Evolutionary conservation across 2,797 vertebrate genomes (phyloP), one percentile per base, ranked within the genome.

Genomic region (Centroberyx gerrardi): DNA sequence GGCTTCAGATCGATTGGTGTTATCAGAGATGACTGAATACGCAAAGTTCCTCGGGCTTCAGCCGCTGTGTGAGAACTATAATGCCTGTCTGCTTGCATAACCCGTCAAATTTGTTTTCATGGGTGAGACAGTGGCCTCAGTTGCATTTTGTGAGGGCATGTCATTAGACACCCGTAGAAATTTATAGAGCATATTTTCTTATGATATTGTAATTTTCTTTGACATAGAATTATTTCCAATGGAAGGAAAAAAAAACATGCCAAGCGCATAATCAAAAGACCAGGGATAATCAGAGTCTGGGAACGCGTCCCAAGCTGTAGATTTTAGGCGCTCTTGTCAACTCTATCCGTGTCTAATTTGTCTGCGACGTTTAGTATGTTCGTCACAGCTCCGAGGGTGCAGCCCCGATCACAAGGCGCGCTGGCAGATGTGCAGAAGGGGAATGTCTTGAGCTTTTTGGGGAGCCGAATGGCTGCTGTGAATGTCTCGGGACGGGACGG

Each of bases 351-450:
- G 86, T 80, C 86, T 61, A 84, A 86, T 86, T 84, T 80, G 72
- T 88, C 80, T 81, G 82, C 80, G 72, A 33, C 68, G 82, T 71
- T 62, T 76, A 87, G 86, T 73, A 14, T 74, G 84, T 86, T 88
- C 82, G 84, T 88, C 90, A 88, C 82, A 86, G 88, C 69, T 62
- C 52, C 44, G 83, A 91, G 83, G 90, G 74, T 72, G 83, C 78
- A 68, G 80, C 76, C 10, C 49, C 75, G 82, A 82, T 88, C 78
- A 76, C 80, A 74, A 80, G 66, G 66, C 78, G 6, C 46, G 49
- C 73, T 88, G 88, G 87, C 90, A 84, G 73, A 87, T 81, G 81
- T 82, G 80, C 72, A 78, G 76, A 56, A 61, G 65, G 76, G 65
- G 73, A 56, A 80, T 49, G 76, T 66, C 80, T 22, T 22, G 22